Percentiles rank a stretch among this genome's conserved stretches.
These are phyloP conservation scores for Laothoe populi DNA, from an alignment of 2,888 invertebrate genomes.

Conservation along the genomic window DNA sequence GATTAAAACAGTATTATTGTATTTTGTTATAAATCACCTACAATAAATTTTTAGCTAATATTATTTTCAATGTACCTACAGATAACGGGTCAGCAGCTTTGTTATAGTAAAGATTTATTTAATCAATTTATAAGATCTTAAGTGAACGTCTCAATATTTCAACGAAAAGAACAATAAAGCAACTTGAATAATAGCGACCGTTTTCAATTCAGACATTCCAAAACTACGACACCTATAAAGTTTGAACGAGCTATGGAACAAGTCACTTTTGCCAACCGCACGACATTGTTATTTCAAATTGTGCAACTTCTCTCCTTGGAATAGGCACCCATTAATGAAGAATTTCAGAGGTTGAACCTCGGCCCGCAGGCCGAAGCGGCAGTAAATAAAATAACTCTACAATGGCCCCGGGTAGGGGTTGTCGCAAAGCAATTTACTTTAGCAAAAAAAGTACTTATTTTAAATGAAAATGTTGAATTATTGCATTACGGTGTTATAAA, in stretches of 20 bases:
- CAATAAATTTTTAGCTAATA: too few species aligned
- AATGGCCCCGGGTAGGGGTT: slow-evolving; percentile 22
- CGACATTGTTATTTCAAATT: slow-evolving; percentile 27
- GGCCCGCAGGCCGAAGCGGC: slow-evolving; percentile 23
- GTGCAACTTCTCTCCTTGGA: slow-evolving; percentile 25
- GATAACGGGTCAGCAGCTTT: too few species aligned
- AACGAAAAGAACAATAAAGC: not conserved
- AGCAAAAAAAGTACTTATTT: slow-evolving; percentile 21
- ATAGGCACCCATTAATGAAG: slow-evolving; percentile 31
- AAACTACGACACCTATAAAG: slow-evolving; percentile 13
- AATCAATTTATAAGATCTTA: too few species aligned
- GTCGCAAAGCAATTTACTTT: slow-evolving; percentile 27
- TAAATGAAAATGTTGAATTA: slow-evolving; percentile 17
- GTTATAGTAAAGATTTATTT: too few species aligned
- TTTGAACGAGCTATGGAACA: slow-evolving; percentile 21
- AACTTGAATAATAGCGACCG: not conserved
- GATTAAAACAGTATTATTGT: too few species aligned
- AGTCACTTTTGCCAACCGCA: slow-evolving; percentile 27
- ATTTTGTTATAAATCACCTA: too few species aligned
- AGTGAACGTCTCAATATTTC: not conserved
- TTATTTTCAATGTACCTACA: too few species aligned
- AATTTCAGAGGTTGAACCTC: slow-evolving; percentile 28
- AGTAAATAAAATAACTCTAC: slow-evolving; percentile 29
- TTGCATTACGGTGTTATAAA: not conserved
- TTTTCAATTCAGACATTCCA: not conserved